Percentiles rank a stretch among this genome's conserved stretches.
Evolutionary conservation across 2,797 vertebrate species (phyloP).

Genomic region (Varecia variegata): DNA sequence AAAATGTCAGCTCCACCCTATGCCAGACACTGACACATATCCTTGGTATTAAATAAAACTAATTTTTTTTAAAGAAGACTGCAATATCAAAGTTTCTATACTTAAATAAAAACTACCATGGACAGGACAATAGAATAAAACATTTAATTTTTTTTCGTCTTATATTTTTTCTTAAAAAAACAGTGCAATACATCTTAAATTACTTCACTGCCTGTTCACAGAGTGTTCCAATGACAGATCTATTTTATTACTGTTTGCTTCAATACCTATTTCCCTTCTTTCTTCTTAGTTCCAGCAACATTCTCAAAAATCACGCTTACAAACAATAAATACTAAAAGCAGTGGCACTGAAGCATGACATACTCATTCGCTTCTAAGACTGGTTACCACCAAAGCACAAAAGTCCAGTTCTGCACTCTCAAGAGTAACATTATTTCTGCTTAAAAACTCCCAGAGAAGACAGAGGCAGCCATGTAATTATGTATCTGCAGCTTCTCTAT

Average conservation of each 20-base stretch:
- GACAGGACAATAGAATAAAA: conserved; percentile 2
- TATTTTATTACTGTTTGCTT: conserved; percentile 70
- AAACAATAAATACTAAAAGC: conserved; percentile 72
- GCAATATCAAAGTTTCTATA: not conserved
- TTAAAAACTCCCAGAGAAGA: conserved; percentile 57
- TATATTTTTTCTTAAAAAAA: conserved; percentile 28
- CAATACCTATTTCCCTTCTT: conserved; percentile 56
- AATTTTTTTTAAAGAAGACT: not conserved
- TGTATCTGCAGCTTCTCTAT: not conserved
- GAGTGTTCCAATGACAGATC: conserved; percentile 49
- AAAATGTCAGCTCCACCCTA: conserved; percentile 28
- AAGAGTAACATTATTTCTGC: conserved; percentile 62
- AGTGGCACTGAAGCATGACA: conserved; percentile 56
- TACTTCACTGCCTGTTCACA: conserved; percentile 50
- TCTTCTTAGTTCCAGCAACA: conserved; percentile 65
- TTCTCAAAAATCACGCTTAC: conserved; percentile 51
- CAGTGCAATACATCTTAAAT: conserved; percentile 62
- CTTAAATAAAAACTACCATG: conserved; percentile 50
- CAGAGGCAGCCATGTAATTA: conserved; percentile 36
- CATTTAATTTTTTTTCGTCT: conserved; percentile 19
- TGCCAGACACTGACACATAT: conserved; percentile 10
- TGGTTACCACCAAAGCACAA: conserved; percentile 52
- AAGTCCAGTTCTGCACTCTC: conserved; percentile 37
- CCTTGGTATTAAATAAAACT: conserved; percentile 1
- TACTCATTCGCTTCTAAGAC: conserved; percentile 58